Conservation (phyloP, 2,888 invertebrate genomes). For the Pasiphila rectangulata region DNA sequence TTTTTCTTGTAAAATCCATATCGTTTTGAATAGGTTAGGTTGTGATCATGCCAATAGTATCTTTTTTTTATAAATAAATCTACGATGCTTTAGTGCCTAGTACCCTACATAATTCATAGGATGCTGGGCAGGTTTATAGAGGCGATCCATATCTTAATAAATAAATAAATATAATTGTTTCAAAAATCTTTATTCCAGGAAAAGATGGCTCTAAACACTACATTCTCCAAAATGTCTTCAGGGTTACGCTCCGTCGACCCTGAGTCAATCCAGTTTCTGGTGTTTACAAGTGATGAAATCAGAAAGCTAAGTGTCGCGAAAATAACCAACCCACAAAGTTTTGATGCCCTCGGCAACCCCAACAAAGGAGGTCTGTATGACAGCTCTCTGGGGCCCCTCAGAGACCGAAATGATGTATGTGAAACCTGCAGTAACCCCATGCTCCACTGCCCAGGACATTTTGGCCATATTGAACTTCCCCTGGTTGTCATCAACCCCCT, state of each 20-base stretch:
- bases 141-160: too few species aligned
- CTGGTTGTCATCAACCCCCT: constrained; percentile 95
- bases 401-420: constrained; percentile 86
- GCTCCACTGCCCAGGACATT: constrained; percentile 92
- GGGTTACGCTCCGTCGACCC: constrained; percentile 65
- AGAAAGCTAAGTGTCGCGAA: constrained; percentile 89
- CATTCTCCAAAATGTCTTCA: constrained; percentile 49
- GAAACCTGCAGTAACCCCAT: constrained; percentile 87
- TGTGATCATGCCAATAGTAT: too few species aligned
- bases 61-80: too few species aligned
- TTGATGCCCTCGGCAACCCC: constrained; percentile 92
- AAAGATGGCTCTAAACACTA: constrained; percentile 56
- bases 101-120: too few species aligned
- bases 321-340: constrained; percentile 88
- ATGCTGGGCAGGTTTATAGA: too few species aligned
- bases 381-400: constrained; percentile 86
- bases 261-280: constrained; percentile 81
- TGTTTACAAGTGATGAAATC: constrained; percentile 89
- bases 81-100: too few species aligned
- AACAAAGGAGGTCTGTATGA: constrained; percentile 95
- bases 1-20: too few species aligned
- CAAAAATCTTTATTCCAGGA: constrained; percentile 35
- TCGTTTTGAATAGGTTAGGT: too few species aligned
- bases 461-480: constrained; percentile 95
- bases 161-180: too few species aligned